Evolutionary conservation across 1,140 invertebrate species (phyloP).

Genomic region (Drosophila pseudoobscura): DNA sequence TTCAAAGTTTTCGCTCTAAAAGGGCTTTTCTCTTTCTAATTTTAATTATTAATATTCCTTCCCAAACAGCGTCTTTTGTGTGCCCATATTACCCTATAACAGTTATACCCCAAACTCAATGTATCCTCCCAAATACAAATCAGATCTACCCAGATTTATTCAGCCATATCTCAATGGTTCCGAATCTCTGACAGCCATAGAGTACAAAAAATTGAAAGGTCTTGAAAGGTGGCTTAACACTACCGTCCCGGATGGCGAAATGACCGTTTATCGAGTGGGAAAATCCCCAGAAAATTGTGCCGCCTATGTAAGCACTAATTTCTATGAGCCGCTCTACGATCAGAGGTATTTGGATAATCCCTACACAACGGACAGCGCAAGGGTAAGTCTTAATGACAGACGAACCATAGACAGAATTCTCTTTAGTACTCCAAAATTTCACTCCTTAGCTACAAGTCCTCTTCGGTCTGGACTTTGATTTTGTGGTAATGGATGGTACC

Average conservation of each 20-base stretch:
- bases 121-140: slow-evolving; percentile 22
- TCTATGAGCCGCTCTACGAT: slow-evolving; percentile 39
- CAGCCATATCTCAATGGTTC: slow-evolving; percentile 1
- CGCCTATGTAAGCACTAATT: slow-evolving; percentile 34
- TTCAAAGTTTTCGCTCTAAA: too few relatives aligned
- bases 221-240: slow-evolving; percentile 11
- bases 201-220: not conserved
- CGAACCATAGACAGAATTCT: not conserved
- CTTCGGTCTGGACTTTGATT: slow-evolving; percentile 31
- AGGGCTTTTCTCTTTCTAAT: not conserved
- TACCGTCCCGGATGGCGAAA: not conserved
- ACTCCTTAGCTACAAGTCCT: slow-evolving; percentile 23
- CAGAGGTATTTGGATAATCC: slow-evolving; percentile 7
- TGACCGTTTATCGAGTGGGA: not conserved
- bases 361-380: slow-evolving; percentile 1
- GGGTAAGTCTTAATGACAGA: not conserved
- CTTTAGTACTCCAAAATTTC: not conserved
- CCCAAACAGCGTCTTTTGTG: slow-evolving; percentile 30
- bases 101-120: too few relatives aligned
- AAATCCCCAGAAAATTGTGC: slow-evolving; percentile 8
- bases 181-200: not conserved
- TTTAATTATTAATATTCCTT: not conserved
- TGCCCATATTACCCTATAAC: slow-evolving; percentile 22
- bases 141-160: not conserved
- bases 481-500: slow-evolving; percentile 30